These are phyloP conservation scores for Zosterops pallidus DNA, from an alignment of 2,113 vertebrate genomes.

Conservation along the genomic window DNA sequence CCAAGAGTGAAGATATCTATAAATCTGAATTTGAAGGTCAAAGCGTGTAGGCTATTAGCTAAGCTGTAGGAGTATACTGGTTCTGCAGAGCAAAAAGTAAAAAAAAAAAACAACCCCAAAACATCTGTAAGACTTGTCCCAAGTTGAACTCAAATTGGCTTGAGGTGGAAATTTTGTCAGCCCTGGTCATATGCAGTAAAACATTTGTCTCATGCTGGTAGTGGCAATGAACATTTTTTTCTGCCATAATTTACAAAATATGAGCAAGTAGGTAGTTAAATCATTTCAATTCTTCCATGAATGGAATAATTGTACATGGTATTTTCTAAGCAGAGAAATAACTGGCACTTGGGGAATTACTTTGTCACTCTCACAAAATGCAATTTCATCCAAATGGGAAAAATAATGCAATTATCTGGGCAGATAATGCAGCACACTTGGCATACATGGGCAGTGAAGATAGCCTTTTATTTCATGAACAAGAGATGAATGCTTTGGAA, in stretches of 20 bases:
- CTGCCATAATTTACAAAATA: slow-evolving; percentile 29
- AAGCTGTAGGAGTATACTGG: not conserved
- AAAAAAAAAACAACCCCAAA: not conserved
- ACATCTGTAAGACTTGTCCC: not conserved
- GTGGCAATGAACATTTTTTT: not conserved
- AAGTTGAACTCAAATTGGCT: not conserved
- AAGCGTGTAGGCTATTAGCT: not conserved
- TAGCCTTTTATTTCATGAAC: not conserved
- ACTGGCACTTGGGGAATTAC: not conserved
- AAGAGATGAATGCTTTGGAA: not conserved
- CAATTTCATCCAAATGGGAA: slow-evolving; percentile 7
- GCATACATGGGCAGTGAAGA: not conserved
- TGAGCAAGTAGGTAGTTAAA: slow-evolving; percentile 36
- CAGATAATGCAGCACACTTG: not conserved
- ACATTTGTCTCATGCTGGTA: not conserved
- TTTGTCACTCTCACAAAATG: slow-evolving; percentile 48
- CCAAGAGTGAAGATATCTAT: not conserved
- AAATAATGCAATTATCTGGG: slow-evolving; percentile 35
- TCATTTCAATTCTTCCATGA: not conserved
- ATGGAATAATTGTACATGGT: not conserved
- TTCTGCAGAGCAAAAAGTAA: not conserved
- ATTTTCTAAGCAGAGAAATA: slow-evolving; percentile 31
- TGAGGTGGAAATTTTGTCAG: not conserved
- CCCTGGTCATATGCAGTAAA: not conserved
- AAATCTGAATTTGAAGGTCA: not conserved